Percentiles rank a stretch among this genome's conserved stretches.
Evolutionary conservation across 1,140 invertebrate genomes (phyloP).

Genomic region (Cydia pomonella): DNA sequence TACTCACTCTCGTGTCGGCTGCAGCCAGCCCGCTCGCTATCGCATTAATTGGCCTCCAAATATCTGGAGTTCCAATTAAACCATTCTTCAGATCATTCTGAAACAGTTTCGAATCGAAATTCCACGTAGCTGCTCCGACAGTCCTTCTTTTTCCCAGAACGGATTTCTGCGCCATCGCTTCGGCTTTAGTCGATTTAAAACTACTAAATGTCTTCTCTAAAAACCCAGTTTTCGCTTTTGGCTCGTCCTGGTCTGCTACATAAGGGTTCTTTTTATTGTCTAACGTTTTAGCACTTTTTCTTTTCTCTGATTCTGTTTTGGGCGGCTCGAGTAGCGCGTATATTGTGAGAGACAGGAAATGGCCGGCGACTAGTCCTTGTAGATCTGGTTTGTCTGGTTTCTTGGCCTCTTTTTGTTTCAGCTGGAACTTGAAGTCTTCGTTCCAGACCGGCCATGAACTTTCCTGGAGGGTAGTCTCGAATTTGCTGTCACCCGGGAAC

Average conservation of each 20-base stretch:
- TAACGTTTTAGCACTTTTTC: slow-evolving; percentile 66
- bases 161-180: slow-evolving; percentile 69
- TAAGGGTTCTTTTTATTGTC: slow-evolving; percentile 75
- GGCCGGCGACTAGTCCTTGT: slow-evolving; percentile 82
- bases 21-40: slow-evolving; percentile 84
- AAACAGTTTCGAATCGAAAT: slow-evolving; percentile 86
- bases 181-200: slow-evolving; percentile 70
- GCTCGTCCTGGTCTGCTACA: slow-evolving; percentile 66
- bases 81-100: slow-evolving; percentile 83
- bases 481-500: slow-evolving; percentile 87
- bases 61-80: slow-evolving; percentile 86
- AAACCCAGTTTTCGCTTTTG: slow-evolving; percentile 63
- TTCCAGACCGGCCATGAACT: slow-evolving; percentile 90
- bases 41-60: slow-evolving; percentile 87
- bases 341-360: slow-evolving; percentile 87
- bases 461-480: slow-evolving; percentile 86
- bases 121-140: slow-evolving; percentile 86
- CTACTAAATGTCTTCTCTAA: slow-evolving; percentile 68
- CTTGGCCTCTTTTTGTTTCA: slow-evolving; percentile 78
- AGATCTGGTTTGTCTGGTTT: slow-evolving; percentile 65
- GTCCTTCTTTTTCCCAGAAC: slow-evolving; percentile 83
- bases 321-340: slow-evolving; percentile 86
- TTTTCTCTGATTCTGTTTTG: slow-evolving; percentile 64
- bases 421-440: slow-evolving; percentile 86
- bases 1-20: slow-evolving; percentile 82